phyloP scores from a whole-genome alignment of 2,113 vertebrate species.

The Struthio camelus region DNA sequence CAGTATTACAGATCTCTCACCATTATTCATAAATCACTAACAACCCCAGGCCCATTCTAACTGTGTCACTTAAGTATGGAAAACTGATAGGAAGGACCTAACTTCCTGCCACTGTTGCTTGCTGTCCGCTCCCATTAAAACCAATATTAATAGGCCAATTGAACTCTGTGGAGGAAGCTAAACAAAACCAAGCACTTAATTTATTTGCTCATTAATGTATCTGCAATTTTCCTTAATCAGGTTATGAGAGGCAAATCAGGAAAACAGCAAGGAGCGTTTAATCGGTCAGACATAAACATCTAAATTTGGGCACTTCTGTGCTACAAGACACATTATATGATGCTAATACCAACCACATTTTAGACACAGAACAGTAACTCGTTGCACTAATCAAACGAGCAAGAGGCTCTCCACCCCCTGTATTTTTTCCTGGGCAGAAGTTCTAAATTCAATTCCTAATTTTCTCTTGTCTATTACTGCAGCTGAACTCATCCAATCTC shows the following conservation, averaged over 20 bases:
- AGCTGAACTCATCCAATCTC: background rate
- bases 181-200: background rate
- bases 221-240: background rate
- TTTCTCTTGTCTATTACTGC: background rate
- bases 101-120: background rate
- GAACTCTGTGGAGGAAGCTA: background rate
- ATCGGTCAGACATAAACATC: background rate
- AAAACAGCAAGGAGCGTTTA: background rate
- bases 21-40: accelerated
- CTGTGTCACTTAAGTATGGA: background rate
- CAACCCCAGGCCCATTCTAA: background rate
- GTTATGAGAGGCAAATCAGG: background rate
- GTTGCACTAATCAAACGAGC: background rate
- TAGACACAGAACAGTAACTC: background rate
- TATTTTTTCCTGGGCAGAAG: background rate
- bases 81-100: background rate
- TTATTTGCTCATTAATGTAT: background rate
- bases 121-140: background rate
- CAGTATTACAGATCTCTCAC: background rate
- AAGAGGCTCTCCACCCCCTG: background rate
- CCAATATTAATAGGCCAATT: background rate
- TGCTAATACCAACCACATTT: accelerated
- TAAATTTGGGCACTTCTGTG: background rate
- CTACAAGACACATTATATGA: background rate
- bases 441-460: background rate